A percentile compares a stretch with the other conserved stretches of the same genome.
These are phyloP conservation scores for Seriola rivoliana DNA, from an alignment of 2,113 vertebrate genomes.

Conservation along the genomic window DNA sequence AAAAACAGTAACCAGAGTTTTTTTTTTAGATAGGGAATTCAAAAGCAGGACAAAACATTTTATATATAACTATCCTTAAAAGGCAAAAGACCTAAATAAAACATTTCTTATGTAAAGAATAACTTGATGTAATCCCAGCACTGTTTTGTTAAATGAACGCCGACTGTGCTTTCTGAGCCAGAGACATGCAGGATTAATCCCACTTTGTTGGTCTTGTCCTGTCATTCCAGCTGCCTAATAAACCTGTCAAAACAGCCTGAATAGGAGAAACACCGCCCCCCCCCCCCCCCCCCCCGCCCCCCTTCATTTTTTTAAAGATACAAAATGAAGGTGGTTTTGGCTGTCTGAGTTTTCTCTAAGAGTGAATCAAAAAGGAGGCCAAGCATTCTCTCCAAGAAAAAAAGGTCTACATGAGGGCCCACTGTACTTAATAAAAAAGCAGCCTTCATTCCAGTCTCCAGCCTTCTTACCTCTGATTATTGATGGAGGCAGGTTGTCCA, in stretches of 20 bases:
- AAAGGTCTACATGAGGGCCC: slow-evolving; percentile 27
- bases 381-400: slow-evolving; percentile 33
- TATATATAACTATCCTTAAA: background rate
- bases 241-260: slow-evolving; percentile 76
- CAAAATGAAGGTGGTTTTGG: slow-evolving; percentile 59
- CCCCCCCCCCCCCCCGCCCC: background rate
- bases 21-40: background rate
- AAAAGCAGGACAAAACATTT: background rate
- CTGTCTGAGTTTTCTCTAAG: slow-evolving; percentile 25
- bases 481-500: slow-evolving; percentile 83
- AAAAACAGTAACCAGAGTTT: background rate
- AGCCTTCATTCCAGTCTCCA: slow-evolving; percentile 42
- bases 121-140: slow-evolving; percentile 1
- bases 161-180: slow-evolving; percentile 46
- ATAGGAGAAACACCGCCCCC: slow-evolving; percentile 12
- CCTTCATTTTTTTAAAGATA: slow-evolving; percentile 36
- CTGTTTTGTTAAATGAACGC: slow-evolving; percentile 42
- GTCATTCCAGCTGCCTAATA: slow-evolving; percentile 80
- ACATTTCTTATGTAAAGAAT: background rate
- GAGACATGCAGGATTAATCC: slow-evolving; percentile 71
- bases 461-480: slow-evolving; percentile 84
- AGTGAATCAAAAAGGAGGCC: slow-evolving; percentile 28
- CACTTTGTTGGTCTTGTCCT: slow-evolving; percentile 70
- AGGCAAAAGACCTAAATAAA: background rate
- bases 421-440: slow-evolving; percentile 51